phyloP scores from a whole-genome alignment of 2,888 invertebrate genomes.

The Ganaspis brasiliensis region DNA sequence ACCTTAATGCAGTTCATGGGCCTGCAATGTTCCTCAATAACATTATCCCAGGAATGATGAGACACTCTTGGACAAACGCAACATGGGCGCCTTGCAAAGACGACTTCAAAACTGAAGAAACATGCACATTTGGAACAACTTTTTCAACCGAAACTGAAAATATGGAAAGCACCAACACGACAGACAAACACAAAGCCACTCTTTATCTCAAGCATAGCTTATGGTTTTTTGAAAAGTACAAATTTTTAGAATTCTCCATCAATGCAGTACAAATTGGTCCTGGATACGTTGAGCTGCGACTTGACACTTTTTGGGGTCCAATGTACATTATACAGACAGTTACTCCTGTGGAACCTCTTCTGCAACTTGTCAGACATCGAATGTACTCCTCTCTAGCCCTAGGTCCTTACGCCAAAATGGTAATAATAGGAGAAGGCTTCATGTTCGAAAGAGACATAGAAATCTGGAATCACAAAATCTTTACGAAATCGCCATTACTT shows the following conservation, averaged over 20 bases:
- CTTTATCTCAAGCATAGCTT: conserved; percentile 86
- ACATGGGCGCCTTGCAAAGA: conserved; percentile 74
- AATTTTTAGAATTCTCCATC: conserved; percentile 84
- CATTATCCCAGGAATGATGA: conserved; percentile 63
- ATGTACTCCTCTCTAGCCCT: conserved; percentile 86
- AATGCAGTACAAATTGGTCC: conserved; percentile 87
- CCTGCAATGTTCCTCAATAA: conserved; percentile 79
- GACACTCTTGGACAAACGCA: conserved; percentile 81
- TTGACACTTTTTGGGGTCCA: conserved; percentile 84
- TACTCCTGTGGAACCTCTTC: conserved; percentile 88
- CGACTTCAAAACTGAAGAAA: conserved; percentile 44
- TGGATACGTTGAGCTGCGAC: conserved; percentile 87
- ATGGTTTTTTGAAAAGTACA: conserved; percentile 83
- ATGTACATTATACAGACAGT: conserved; percentile 88
- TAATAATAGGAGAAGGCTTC: conserved; percentile 86
- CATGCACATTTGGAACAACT: conserved; percentile 35
- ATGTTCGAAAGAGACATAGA: conserved; percentile 92
- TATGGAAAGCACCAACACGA: conserved; percentile 72
- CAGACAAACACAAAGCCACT: conserved; percentile 84
- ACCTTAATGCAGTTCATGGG: conserved; percentile 89
- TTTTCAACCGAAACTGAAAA: neutral
- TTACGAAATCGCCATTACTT: conserved; percentile 86
- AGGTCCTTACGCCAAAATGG: conserved; percentile 85
- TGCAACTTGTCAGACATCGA: conserved; percentile 90
- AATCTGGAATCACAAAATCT: conserved; percentile 94